phyloP scores from a whole-genome alignment of 1,140 invertebrate genomes.

The Nebria ingens region DNA sequence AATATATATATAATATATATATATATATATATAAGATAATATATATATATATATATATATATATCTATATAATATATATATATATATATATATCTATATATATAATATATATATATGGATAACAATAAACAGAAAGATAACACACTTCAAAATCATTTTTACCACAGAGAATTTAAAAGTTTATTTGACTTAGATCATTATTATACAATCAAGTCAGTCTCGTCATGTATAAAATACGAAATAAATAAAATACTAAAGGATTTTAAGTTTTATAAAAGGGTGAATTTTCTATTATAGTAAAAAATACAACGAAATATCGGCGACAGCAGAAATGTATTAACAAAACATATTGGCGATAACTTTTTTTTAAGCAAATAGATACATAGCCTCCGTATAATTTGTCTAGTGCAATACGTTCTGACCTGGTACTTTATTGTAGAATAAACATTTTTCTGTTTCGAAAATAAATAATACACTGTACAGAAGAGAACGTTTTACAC shows the following conservation, averaged over 20 bases:
- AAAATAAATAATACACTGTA: slow-evolving; percentile 2
- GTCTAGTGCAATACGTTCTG: not conserved
- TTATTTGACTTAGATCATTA: not conserved
- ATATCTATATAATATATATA: no score
- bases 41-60: no score
- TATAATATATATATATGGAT: no score
- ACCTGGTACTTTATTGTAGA: not conserved
- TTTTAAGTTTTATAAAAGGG: not conserved
- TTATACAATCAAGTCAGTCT: slow-evolving; percentile 5
- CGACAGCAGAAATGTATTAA: not conserved
- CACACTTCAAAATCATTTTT: no score
- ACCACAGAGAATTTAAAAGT: not conserved
- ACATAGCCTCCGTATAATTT: slow-evolving; percentile 3
- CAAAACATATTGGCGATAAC: not conserved
- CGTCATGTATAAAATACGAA: not conserved
- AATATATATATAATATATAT: no score
- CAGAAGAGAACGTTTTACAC: not conserved
- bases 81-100: no score
- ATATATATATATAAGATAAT: no score
- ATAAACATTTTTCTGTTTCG: not conserved
- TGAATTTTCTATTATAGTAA: not conserved
- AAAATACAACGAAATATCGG: slow-evolving; percentile 8
- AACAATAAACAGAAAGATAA: no score
- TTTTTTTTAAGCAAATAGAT: slow-evolving; percentile 6
- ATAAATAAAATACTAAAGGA: not conserved